These are phyloP conservation scores for Macropodus opercularis DNA, from an alignment of 2,797 vertebrate genomes.

Conservation along the genomic window DNA sequence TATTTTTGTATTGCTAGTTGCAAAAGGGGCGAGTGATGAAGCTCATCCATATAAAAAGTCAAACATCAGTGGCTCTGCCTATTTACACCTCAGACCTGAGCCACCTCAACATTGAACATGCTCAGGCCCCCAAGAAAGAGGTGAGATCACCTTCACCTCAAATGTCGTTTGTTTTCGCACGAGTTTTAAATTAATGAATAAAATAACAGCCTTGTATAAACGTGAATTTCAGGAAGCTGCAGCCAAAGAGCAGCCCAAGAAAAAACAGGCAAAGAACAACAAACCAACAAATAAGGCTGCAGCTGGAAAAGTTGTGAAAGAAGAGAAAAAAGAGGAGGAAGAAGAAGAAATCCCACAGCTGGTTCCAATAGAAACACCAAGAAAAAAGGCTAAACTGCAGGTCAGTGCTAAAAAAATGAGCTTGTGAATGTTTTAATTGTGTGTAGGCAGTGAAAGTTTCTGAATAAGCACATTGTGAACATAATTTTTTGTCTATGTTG, in stretches of 20 bases:
- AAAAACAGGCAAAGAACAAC: background rate
- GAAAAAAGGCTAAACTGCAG: constrained; percentile 76
- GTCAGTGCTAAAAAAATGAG: constrained; percentile 61
- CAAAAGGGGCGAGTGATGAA: constrained; percentile 91
- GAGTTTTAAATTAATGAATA: background rate
- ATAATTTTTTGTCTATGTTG: background rate
- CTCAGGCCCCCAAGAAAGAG: constrained; percentile 14
- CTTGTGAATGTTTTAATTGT: background rate
- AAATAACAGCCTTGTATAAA: background rate
- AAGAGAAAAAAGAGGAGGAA: constrained; percentile 4
- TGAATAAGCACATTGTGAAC: background rate
- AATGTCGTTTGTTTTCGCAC: accelerated
- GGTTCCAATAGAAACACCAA: constrained; percentile 73
- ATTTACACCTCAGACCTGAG: constrained; percentile 86
- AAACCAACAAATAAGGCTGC: constrained; percentile 3
- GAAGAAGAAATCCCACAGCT: constrained; percentile 80
- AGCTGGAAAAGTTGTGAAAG: background rate
- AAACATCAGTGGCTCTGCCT: constrained; percentile 87
- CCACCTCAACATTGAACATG: constrained; percentile 46
- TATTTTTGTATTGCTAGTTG: constrained; percentile 8
- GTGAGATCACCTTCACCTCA: constrained; percentile 18
- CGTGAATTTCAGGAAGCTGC: constrained; percentile 35
- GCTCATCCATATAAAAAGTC: constrained; percentile 91
- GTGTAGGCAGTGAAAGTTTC: background rate
- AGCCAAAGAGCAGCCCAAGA: constrained; percentile 29